Evolutionary conservation across 2,888 invertebrate species (phyloP).

Genomic region (Drosophila leonis): DNA sequence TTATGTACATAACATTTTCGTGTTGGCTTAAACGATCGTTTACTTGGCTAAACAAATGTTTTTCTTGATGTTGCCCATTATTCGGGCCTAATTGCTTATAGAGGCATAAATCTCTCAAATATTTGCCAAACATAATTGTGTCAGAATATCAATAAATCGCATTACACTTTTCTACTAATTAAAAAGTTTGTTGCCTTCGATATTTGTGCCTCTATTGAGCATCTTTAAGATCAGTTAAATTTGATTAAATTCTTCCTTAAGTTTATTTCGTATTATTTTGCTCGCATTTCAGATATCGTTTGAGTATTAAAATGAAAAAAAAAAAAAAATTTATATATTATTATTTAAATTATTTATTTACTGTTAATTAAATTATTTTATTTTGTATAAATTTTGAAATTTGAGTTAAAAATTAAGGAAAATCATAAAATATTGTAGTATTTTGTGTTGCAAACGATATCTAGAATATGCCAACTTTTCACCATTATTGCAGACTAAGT

Average conservation of each 20-base stretch:
- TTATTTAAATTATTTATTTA: neutral
- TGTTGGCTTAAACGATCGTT: constrained; percentile 67
- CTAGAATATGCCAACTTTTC: constrained; percentile 41
- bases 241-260: constrained; percentile 11
- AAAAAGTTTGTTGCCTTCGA: neutral
- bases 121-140: constrained; percentile 18
- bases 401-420: neutral
- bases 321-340: neutral
- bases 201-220: constrained; percentile 28
- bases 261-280: neutral
- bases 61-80: constrained; percentile 48
- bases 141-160: constrained; percentile 6
- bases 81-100: constrained; percentile 44
- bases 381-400: neutral
- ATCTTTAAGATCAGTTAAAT: constrained; percentile 26
- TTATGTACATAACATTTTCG: constrained; percentile 62
- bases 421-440: constrained; percentile 8
- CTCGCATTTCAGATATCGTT: constrained; percentile 28
- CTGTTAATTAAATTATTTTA: too few species aligned
- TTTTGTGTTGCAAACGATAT: constrained; percentile 32
- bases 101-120: constrained; percentile 40
- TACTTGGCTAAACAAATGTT: constrained; percentile 72
- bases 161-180: neutral
- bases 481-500: constrained; percentile 60
- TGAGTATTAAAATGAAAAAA: constrained; percentile 1